Evolutionary conservation across 2,797 vertebrate species (phyloP).

Genomic region (Orestias chungarensis): DNA sequence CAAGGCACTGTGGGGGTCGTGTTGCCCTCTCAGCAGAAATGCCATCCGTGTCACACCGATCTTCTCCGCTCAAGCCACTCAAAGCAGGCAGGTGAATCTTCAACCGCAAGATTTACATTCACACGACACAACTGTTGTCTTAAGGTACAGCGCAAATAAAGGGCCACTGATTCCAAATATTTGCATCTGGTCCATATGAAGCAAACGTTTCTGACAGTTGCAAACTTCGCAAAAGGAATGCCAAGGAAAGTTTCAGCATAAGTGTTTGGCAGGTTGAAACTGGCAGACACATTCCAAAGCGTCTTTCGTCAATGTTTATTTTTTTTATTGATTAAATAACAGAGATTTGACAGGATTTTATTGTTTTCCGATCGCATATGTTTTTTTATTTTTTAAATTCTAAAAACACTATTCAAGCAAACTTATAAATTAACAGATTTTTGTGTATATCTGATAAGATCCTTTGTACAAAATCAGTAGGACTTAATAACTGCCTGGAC

Average conservation of each 20-base stretch:
- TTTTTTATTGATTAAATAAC: too few species aligned
- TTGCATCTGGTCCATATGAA: neutral
- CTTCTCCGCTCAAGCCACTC: neutral
- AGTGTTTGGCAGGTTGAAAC: neutral
- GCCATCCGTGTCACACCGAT: neutral
- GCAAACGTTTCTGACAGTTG: constrained; percentile 5
- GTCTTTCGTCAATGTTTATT: too few species aligned
- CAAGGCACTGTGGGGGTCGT: constrained; percentile 29
- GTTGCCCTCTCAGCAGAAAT: constrained; percentile 9
- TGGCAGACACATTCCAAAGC: too few species aligned
- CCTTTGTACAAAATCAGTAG: neutral
- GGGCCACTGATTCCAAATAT: neutral
- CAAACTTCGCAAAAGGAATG: neutral
- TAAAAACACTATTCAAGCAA: neutral
- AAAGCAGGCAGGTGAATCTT: neutral
- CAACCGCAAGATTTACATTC: neutral
- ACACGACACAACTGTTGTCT: neutral
- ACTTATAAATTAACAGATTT: neutral
- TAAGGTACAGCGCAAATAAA: neutral
- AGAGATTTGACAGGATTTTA: neutral
- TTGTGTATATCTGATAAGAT: neutral
- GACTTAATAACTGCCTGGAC: neutral
- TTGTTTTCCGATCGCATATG: neutral
- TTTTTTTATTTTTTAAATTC: neutral
- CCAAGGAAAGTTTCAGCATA: neutral